Percentiles rank a stretch among this genome's conserved stretches.
These are phyloP conservation scores for Corbicula japonica DNA, from an alignment of 2,888 invertebrate species.

Conservation along the genomic window DNA sequence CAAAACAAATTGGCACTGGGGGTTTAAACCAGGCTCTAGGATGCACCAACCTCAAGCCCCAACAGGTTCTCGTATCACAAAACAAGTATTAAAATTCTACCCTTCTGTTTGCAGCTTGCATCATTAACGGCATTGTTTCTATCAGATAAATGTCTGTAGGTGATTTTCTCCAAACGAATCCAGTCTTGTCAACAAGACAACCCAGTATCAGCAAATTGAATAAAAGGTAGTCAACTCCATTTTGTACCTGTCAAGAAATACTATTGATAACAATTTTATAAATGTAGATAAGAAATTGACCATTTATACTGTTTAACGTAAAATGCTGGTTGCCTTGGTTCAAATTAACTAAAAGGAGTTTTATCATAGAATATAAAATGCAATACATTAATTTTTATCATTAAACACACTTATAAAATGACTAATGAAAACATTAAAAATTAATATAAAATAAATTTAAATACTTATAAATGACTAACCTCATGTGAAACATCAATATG, in stretches of 20 bases:
- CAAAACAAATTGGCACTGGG: too few species aligned
- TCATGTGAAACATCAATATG: conserved; percentile 78
- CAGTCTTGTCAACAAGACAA: conserved; percentile 74
- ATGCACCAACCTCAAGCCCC: too few species aligned
- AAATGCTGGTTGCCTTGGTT: neutral
- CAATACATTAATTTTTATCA: neutral
- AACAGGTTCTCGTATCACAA: neutral
- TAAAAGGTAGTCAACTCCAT: conserved; percentile 78
- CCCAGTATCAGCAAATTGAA: conserved; percentile 80
- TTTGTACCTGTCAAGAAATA: conserved; percentile 67
- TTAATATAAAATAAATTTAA: neutral
- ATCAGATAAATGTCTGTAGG: conserved; percentile 78
- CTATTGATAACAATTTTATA: neutral
- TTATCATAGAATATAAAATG: neutral
- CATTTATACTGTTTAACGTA: neutral
- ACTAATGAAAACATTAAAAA: neutral
- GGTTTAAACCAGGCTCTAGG: too few species aligned
- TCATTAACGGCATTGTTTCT: conserved; percentile 77
- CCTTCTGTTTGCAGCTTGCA: neutral
- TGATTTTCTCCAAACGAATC: conserved; percentile 79
- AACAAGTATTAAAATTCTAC: neutral
- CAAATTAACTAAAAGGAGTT: neutral
- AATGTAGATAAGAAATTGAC: neutral
- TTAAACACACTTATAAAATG: neutral
- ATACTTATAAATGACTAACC: conserved; percentile 46